Base-by-base conservation (phyloP, 2,113 vertebrate genomes). In the Baryphthengus martii region DNA sequence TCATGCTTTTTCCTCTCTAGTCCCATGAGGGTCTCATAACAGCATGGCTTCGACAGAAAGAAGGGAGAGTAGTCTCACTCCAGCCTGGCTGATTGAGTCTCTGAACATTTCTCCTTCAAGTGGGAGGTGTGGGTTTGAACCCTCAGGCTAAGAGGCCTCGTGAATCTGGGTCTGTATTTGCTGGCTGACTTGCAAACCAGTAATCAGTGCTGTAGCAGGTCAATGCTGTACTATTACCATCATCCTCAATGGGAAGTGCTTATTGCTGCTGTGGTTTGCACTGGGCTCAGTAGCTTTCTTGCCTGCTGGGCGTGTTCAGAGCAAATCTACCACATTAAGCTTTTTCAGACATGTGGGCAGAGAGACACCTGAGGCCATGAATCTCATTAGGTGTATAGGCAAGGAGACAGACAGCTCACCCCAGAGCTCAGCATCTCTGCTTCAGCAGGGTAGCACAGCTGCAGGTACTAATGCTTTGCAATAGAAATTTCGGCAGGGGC, bases 131-230 rank as follows among this genome's bases (percentile, higher is more conserved):
- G 73, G 15, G 16, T 84, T 79, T 84, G 87, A 89, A 42, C 62
- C 10, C 6, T 50, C 1, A 4, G n/a, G 24, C 50, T 78, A 24
- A 37, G 81, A 50, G 13, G 35, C 18, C 61, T 76, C 0, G 0
- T n/a, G 33, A 42, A 8, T 56, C 53, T 68, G 53, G 7, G 28
- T 77, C 18, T 85, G 7, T 61, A 42, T 76, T 45, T 1, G 1
- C 53, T 63, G 65, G 26, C 58, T 72, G 74, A 52, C 70, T 53
- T 74, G 47, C 13, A 11, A 77, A 44, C 28, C 49, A 29, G 31
- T 44, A 58, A 65, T 16, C 37, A 0, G 1, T 28, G 28, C n/a
- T 39, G 31, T 50, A 52, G 53, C 26, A 72, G 42, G 37, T 88
- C 47, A 68, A 2, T 1, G 1, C 19, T 67, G 29, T 42, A 15